Base-by-base conservation (phyloP, 2,113 vertebrate species). In the Syngnathus typhle region DNA sequence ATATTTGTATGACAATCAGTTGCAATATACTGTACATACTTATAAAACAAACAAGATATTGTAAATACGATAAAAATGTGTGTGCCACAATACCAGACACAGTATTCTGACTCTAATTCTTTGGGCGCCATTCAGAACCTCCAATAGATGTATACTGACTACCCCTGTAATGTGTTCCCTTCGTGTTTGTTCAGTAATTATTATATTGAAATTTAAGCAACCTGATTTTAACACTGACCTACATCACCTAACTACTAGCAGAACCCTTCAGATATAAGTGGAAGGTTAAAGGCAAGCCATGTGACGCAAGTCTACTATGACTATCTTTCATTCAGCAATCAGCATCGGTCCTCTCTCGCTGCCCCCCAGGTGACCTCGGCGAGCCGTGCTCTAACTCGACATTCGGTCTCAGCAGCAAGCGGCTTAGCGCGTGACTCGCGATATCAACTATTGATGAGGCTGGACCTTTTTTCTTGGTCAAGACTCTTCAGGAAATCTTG, bases 401-500 rank as follows among this genome's bases (percentile, higher is more conserved):
- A 83, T 88, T 88, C 54, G 64, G 82, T 61, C 84, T 81, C 70
- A 66, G 62, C 37, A 63, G 74, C 73, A 68, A 69, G 74, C 80
- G 68, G 75, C 77, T 79, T 27, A 13, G 80, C 78, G 6, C 5
- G 54, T 81, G 59, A 83, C 78, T 74, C 76, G 74, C 56, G 77
- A 85, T 82, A 87, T 86, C 64, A 87, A 78, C 75, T 84, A 87
- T 86, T 88, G 87, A 90, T 89, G 82, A 85, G 82, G 12, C 27
- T 8, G 60, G 0, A 62, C 82, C 60, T 68, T 70, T 62, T 44
- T 44, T 62, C 66, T 64, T 79, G 62, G 55, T 67, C 74, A 70
- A 59, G 38, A n/a, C 64, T 75, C 43, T 83, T 65, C 65, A 39
- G 27, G 10, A 56, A 69, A 65, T 18, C 68, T 64, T 13, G n/a